phyloP scores from a whole-genome alignment of 2,113 vertebrate species.

The Protomyctophum bolini region DNA sequence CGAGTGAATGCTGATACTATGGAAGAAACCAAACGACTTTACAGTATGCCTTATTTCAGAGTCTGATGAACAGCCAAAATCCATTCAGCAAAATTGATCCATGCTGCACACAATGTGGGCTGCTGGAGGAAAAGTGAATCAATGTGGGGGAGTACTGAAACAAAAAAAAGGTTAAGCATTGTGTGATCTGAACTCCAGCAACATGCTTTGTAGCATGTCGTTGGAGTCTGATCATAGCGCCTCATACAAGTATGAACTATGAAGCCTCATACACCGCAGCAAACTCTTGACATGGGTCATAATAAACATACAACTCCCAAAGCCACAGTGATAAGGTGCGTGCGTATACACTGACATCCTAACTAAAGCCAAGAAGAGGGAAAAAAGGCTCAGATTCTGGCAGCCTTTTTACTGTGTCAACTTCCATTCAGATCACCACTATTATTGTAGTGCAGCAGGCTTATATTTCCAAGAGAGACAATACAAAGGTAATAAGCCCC shows the following conservation, averaged over 20 bases:
- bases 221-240: slow-evolving; percentile 37
- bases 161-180: slow-evolving; percentile 55
- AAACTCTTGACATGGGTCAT: slow-evolving; percentile 19
- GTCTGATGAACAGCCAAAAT: slow-evolving; percentile 68
- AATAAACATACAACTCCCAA: slow-evolving; percentile 5
- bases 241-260: slow-evolving; percentile 34
- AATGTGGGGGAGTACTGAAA: slow-evolving; percentile 48
- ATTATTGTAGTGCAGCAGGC: not conserved
- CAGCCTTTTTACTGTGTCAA: not conserved
- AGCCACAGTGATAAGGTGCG: not conserved
- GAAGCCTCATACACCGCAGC: slow-evolving; percentile 37
- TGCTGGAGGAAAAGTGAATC: slow-evolving; percentile 54
- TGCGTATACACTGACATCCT: not conserved
- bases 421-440: slow-evolving; percentile 13
- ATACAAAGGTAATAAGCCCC: slow-evolving; percentile 54
- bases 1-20: slow-evolving; percentile 77
- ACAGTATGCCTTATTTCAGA: slow-evolving; percentile 72
- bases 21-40: slow-evolving; percentile 79
- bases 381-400: not conserved
- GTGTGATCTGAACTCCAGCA: slow-evolving; percentile 9
- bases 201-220: slow-evolving; percentile 27
- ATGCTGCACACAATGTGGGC: slow-evolving; percentile 45
- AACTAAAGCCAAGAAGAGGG: not conserved
- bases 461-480: slow-evolving; percentile 46
- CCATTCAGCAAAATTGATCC: slow-evolving; percentile 71